These are phyloP conservation scores for Anser brachyrhynchus DNA, from an alignment of 2,113 vertebrate genomes.

Conservation along the genomic window DNA sequence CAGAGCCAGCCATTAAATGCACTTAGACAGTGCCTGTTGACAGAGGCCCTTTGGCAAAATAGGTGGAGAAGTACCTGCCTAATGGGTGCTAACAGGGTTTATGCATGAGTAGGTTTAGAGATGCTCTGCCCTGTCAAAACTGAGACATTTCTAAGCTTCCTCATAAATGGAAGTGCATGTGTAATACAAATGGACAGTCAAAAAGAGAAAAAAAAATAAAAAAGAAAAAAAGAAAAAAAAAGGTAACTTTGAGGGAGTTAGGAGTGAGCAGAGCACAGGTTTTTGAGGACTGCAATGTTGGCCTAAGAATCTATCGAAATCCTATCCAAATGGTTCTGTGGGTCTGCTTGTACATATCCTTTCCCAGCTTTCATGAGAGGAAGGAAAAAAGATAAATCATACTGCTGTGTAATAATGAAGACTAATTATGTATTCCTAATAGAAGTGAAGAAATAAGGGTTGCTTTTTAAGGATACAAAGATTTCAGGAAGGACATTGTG, in stretches of 20 bases:
- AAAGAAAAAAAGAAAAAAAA: not conserved
- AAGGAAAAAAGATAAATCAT: not conserved
- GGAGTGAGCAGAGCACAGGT: not conserved
- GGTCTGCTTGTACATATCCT: not conserved
- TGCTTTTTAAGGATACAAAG: not conserved
- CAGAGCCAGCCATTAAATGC: not conserved
- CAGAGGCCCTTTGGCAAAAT: not conserved
- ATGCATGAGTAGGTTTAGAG: not conserved
- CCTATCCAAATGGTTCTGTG: not conserved
- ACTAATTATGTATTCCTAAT: not conserved
- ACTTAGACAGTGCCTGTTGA: not conserved
- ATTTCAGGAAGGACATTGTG: not conserved
- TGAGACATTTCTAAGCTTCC: not conserved
- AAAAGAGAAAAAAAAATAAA: not conserved
- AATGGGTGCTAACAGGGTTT: not conserved
- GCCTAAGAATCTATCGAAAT: not conserved
- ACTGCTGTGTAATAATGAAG: not conserved
- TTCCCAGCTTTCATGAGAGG: not conserved
- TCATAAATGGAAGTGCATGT: not conserved
- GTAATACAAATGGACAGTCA: not conserved
- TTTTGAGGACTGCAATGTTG: not conserved
- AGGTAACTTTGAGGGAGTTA: not conserved
- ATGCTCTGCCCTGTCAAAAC: not conserved
- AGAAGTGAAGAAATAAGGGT: not conserved
- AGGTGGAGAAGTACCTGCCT: not conserved